A percentile compares a stretch with the other conserved stretches of the same genome.
Evolutionary conservation across 2,888 invertebrate species (phyloP).

Genomic region (Lacanobia oleracea): DNA sequence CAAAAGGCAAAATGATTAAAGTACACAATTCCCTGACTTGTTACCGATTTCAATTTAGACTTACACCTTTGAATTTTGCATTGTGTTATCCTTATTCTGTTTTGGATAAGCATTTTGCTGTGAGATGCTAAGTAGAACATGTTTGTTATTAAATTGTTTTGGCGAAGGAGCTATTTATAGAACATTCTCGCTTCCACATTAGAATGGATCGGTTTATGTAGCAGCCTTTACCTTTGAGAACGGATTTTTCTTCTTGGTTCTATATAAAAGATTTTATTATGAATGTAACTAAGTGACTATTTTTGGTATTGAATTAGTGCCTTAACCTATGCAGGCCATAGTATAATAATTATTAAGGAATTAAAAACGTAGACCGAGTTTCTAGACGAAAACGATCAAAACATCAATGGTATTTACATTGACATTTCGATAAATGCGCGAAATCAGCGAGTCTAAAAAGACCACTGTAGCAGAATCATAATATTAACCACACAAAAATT

Average conservation of each 20-base stretch:
- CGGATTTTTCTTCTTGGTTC: background rate
- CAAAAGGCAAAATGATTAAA: slow-evolving; percentile 46
- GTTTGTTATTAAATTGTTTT: slow-evolving; percentile 11
- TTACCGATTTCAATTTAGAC: slow-evolving; percentile 58
- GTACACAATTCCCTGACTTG: slow-evolving; percentile 50
- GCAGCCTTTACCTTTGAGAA: background rate
- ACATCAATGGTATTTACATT: too few species aligned
- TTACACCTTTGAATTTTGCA: slow-evolving; percentile 42
- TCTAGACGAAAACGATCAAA: too few species aligned
- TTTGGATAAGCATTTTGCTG: slow-evolving; percentile 10
- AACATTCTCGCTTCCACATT: background rate
- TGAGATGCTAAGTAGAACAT: background rate
- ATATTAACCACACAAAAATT: too few species aligned
- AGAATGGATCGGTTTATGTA: background rate
- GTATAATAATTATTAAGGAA: too few species aligned
- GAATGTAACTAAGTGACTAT: too few species aligned
- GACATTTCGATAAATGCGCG: too few species aligned
- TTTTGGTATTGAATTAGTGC: too few species aligned
- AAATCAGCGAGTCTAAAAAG: too few species aligned
- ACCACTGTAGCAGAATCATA: too few species aligned
- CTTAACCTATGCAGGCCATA: too few species aligned
- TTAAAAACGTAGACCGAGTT: too few species aligned
- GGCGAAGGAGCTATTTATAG: slow-evolving; percentile 20
- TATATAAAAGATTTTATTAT: too few species aligned
- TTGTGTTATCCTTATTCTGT: slow-evolving; percentile 40